Base-by-base conservation (phyloP, 1,140 invertebrate genomes). In the Neomicropteryx cornuta region DNA sequence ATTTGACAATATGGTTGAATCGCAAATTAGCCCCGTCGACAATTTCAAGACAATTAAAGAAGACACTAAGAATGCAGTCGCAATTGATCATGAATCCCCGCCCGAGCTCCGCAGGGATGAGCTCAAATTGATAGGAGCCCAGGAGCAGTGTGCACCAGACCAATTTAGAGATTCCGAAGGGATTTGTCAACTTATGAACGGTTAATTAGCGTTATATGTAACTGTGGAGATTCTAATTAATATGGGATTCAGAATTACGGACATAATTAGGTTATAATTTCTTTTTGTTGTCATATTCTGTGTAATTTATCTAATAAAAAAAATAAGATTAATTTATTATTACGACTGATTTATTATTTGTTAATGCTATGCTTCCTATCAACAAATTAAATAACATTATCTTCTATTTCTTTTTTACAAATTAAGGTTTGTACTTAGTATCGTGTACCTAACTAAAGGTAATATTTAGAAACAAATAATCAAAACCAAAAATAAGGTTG, bases 101-200 rank as follows among this genome's bases (percentile, higher is more conserved):
- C 31, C 39, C 5, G 33, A 41, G 23, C 36, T 34, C 16, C 23
- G 29, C 3, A 27, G 40, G 18, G 56, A 62, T 13, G 56, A 60
- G 44, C 51, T 69, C 29, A 61, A 68, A 36, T 52, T 77, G 2
- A 50, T 76, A 11, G 74, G 75, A 10, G 72, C 73, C 1, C 55
- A 60, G 31, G 73, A 76, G 22, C 71, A 76, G 45, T 79, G 76
- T 50, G 75, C 73, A 10, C 76, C 75, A 1, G 75, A 69, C 27
- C 56, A 67, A 18, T 59, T 58, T 32, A 58, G 75, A 18, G 74
- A 78, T 45, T 62, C 68, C 23, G 67, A 67, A 33, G 71, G 71
- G 11, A 51, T 66, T 20, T 73, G 71, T 41, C 58, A 53, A 50
- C 51, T 55, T 34, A 31, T 50, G 22, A 38, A 46, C n/a, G n/a